Percentiles rank a stretch among this genome's conserved stretches.
Conservation (phyloP, 2,888 invertebrate species). For the Heterodera filipjevi region DNA sequence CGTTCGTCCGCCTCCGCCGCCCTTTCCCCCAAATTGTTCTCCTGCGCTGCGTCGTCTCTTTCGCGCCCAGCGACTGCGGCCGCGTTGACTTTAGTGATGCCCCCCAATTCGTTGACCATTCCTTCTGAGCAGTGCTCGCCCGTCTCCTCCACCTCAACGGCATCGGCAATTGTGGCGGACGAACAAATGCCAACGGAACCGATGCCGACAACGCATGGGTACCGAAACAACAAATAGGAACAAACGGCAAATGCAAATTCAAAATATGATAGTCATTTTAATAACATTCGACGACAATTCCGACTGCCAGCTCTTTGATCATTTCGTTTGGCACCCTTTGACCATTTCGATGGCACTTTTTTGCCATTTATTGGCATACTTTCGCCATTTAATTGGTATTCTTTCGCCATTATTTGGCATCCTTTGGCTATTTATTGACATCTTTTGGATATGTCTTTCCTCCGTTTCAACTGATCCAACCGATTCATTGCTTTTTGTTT, state of each 20-base stretch:
- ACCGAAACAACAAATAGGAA: background rate
- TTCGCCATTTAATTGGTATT: too few relatives aligned
- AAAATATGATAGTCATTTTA: background rate
- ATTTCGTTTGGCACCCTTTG: too few relatives aligned
- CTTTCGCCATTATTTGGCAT: background rate
- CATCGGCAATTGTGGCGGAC: background rate
- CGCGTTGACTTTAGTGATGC: background rate
- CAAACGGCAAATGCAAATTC: background rate
- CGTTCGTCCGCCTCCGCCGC: background rate
- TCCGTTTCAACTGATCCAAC: background rate
- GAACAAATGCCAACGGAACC: background rate
- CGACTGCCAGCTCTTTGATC: too few relatives aligned
- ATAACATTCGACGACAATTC: too few relatives aligned
- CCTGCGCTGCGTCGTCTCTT: background rate
- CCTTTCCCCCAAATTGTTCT: background rate
- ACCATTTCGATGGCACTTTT: background rate
- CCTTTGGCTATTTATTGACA: too few relatives aligned
- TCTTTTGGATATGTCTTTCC: background rate
- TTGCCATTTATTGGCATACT: background rate
- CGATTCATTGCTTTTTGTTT: background rate
- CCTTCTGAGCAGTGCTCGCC: conserved; percentile 12
- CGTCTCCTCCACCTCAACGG: background rate
- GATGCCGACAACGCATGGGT: background rate
- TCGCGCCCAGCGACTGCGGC: background rate
- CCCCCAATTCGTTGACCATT: background rate